Evolutionary conservation across 1,140 invertebrate genomes (phyloP).

Genomic region (Aculops lycopersici): DNA sequence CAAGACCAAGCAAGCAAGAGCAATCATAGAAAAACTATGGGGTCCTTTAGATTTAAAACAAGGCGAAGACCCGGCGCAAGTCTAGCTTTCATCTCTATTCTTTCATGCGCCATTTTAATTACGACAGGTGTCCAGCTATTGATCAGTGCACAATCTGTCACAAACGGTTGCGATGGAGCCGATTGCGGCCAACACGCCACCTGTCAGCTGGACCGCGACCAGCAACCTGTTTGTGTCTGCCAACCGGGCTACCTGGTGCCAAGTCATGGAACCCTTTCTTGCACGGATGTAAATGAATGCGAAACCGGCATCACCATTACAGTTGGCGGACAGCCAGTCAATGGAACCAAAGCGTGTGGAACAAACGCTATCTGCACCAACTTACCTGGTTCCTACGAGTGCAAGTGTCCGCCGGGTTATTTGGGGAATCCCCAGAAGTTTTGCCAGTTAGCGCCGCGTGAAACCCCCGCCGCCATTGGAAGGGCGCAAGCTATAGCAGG

Average conservation of each 20-base stretch:
- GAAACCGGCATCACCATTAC: too few species aligned
- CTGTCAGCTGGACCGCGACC: conserved; percentile 44
- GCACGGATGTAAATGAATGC: too few species aligned
- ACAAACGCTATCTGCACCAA: conserved; percentile 34
- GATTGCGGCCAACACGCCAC: conserved; percentile 54
- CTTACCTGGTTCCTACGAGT: conserved; percentile 27
- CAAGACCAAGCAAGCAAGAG: too few species aligned
- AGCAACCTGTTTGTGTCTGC: conserved; percentile 46
- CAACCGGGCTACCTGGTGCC: conserved; percentile 30
- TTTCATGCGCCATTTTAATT: too few species aligned
- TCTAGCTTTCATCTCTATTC: too few species aligned
- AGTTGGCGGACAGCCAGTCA: too few species aligned
- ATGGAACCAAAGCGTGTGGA: conserved; percentile 29
- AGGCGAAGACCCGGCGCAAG: too few species aligned
- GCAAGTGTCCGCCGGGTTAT: conserved; percentile 9
- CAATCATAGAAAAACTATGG: too few species aligned
- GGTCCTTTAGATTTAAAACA: too few species aligned
- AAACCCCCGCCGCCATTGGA: too few species aligned
- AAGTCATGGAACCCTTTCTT: conserved; percentile 29
- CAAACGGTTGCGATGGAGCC: conserved; percentile 57
- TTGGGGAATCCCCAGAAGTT: conserved; percentile 3
- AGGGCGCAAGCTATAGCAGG: too few species aligned
- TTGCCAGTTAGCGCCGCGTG: too few species aligned
- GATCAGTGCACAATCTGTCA: conserved; percentile 2
- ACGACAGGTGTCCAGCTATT: conserved; percentile 1